Base-by-base conservation (phyloP, 2,797 vertebrate genomes). In the Phyllotis vaccarum region DNA sequence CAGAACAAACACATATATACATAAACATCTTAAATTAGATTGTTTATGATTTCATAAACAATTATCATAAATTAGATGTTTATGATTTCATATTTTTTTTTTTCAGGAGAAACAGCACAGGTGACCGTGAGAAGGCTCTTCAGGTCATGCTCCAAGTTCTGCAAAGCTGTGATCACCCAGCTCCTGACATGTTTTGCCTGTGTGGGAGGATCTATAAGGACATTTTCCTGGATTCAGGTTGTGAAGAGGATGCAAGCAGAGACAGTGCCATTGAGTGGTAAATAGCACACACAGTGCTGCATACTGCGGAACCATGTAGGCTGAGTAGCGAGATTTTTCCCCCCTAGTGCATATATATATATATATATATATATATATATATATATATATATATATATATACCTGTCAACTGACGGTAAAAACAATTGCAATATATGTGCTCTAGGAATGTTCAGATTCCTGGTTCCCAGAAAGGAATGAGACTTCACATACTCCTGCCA, bases 161-260 rank as follows among this genome's bases (percentile, higher is more conserved):
- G 76, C 99, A 99, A 98, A 99, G 98, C 0, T 99, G 99, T 94
- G 99, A 99, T 93, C 99, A 99, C 80, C 99, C 99, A 0, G 99
- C 99, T 9, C 99, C 99, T 0, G 99, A 99, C 96, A 99, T 99
- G 99, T 99, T 99, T 98, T 99, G 99, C 94, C 98, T 99, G 27
- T 99, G 99, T 91, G 99, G 99, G 62, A 99, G 99, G n/a, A 99
- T 99, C 97, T 99, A 99, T 97, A 99, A 99, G 96, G 99, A 99
- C 97, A 99, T 99, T 94, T 99, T 99, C 97, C 98, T 99, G 11
- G 99, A 99, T 98, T 99, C 99, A 0, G 99, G 99, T 97, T 99
- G 98, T 97, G 99, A 99, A 97, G 99, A 99, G 97, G 99, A 97
- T 14, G 98, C 96, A 64, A 99, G 99, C 98, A 98, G 99, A 92